Conservation (phyloP, 2,888 invertebrate genomes). For the Drosophila ustulata region DNA sequence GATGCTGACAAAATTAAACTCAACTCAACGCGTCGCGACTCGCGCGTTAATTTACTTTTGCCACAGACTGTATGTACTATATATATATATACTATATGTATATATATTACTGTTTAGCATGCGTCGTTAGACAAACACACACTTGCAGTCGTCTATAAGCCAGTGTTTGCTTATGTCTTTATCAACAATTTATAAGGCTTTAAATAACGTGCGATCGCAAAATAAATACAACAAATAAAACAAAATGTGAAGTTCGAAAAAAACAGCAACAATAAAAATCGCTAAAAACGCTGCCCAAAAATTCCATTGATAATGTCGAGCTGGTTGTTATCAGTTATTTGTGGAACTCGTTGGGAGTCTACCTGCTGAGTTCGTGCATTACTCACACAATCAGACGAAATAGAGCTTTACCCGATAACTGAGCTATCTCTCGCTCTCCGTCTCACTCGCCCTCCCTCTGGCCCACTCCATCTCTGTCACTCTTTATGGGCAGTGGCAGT, state of each 20-base stretch:
- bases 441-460: background rate
- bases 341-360: conserved; percentile 24
- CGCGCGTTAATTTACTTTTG: conserved; percentile 48
- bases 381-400: conserved; percentile 41
- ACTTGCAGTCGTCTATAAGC: conserved; percentile 13
- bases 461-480: background rate
- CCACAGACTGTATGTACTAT: conserved; percentile 18
- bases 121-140: conserved; percentile 20
- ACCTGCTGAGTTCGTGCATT: conserved; percentile 38
- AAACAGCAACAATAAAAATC: conserved; percentile 29
- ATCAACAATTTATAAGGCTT: conserved; percentile 63
- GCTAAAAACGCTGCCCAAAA: conserved; percentile 42
- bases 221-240: conserved; percentile 27
- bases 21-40: background rate
- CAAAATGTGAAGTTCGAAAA: background rate
- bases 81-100: conserved; percentile 1
- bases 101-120: conserved; percentile 30
- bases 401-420: conserved; percentile 29
- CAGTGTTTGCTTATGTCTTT: conserved; percentile 58
- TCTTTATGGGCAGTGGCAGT: background rate
- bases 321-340: conserved; percentile 43
- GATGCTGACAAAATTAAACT: conserved; percentile 25
- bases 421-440: conserved; percentile 11
- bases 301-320: conserved; percentile 59
- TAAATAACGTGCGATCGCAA: conserved; percentile 55